phyloP scores from a whole-genome alignment of 2,888 invertebrate species.

The Dryomyza anilis region DNA sequence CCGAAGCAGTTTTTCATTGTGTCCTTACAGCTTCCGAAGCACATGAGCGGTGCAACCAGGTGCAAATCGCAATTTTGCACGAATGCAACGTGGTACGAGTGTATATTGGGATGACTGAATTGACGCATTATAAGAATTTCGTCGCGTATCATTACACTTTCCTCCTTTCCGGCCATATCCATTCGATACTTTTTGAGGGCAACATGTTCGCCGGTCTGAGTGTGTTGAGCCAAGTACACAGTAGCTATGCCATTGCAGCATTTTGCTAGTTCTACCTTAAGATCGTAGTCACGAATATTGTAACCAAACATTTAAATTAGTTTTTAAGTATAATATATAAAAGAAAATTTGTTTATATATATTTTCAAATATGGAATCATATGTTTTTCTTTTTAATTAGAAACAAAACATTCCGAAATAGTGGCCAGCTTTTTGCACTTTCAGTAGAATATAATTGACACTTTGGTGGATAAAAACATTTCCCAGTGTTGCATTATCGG shows the following conservation, averaged over 20 bases:
- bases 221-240: constrained; percentile 73
- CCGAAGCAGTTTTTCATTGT: constrained; percentile 77
- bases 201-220: constrained; percentile 70
- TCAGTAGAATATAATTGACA: too few relatives aligned
- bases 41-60: constrained; percentile 82
- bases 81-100: constrained; percentile 77
- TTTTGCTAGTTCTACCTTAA: constrained; percentile 71
- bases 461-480: too few relatives aligned
- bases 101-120: constrained; percentile 78
- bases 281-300: constrained; percentile 69
- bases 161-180: constrained; percentile 69
- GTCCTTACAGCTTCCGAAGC: constrained; percentile 82
- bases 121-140: constrained; percentile 80
- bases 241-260: constrained; percentile 74
- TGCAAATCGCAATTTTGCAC: constrained; percentile 78
- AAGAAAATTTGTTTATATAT: too few relatives aligned
- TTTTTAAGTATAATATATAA: too few relatives aligned
- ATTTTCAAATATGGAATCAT: too few relatives aligned
- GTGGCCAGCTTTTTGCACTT: too few relatives aligned
- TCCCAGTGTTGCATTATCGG: too few relatives aligned
- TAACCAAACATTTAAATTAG: constrained; percentile 64
- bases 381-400: too few relatives aligned
- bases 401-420: too few relatives aligned
- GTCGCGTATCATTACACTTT: constrained; percentile 68
- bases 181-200: constrained; percentile 78